A percentile compares a stretch with the other conserved stretches of the same genome.
Conservation (phyloP, 2,797 vertebrate species). For the Rhinatrema bivittatum region DNA sequence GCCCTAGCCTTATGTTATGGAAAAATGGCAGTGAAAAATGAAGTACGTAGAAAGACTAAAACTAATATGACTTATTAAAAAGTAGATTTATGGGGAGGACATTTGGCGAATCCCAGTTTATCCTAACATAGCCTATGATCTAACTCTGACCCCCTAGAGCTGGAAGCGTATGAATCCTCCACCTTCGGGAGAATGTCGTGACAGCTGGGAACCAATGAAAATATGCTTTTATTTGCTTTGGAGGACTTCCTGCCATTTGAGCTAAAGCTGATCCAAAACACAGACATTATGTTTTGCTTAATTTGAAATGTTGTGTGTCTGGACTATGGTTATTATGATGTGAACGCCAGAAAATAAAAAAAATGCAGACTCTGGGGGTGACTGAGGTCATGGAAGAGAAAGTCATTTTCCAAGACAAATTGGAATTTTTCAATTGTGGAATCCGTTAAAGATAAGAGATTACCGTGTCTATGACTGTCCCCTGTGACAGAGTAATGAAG, state of each 20-base stretch:
- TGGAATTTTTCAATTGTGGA: neutral
- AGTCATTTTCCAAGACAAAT: neutral
- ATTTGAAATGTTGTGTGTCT: neutral
- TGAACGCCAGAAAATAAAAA: neutral
- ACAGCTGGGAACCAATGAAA: neutral
- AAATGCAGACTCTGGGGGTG: neutral
- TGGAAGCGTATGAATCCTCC: neutral
- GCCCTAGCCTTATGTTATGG: no score
- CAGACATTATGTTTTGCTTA: neutral
- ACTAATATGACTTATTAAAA: no score
- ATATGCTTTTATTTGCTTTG: neutral
- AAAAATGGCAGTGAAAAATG: no score
- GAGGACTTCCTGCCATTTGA: neutral
- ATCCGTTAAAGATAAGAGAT: neutral
- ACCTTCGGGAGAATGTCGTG: neutral
- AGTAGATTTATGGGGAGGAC: neutral
- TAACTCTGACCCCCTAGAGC: neutral
- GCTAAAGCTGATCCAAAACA: neutral
- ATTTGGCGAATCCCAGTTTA: neutral
- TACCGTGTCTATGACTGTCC: slow-evolving; percentile 1
- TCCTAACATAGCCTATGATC: neutral
- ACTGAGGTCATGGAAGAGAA: neutral
- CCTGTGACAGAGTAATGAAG: neutral
- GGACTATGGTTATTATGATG: rapidly evolving
- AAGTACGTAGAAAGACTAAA: no score